A percentile compares a stretch with the other conserved stretches of the same genome.
These are phyloP conservation scores for Chondrosia reniformis DNA, from an alignment of 37 sponge, comb jelly and placozoan genomes.

Conservation along the genomic window DNA sequence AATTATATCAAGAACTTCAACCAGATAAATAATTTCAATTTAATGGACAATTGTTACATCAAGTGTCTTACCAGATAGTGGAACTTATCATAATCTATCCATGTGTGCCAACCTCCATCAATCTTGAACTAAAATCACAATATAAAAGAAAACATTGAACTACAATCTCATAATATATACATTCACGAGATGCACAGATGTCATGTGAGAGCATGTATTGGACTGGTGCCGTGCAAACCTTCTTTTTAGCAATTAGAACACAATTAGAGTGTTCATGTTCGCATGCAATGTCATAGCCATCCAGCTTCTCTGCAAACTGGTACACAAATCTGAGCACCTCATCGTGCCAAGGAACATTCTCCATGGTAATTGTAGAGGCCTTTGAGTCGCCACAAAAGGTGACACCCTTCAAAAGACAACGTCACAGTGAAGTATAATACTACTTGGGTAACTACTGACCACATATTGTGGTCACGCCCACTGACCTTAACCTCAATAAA, in stretches of 20 bases:
- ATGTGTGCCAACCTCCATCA: conserved; percentile 86
- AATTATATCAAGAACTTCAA: not conserved
- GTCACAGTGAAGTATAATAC: no score
- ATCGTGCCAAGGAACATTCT: conserved; percentile 96
- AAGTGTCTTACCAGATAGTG: conserved; percentile 71
- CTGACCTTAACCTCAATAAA: conserved; percentile 92
- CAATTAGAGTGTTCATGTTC: conserved; percentile 98
- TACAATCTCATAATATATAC: not conserved
- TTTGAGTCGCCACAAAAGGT: conserved; percentile 94
- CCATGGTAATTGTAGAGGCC: conserved; percentile 85
- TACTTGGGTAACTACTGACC: no score
- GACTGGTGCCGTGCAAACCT: conserved; percentile 34
- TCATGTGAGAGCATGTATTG: not conserved
- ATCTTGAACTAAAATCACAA: conserved; percentile 63
- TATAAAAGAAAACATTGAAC: not conserved
- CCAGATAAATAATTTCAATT: not conserved
- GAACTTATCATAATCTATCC: conserved; percentile 92
- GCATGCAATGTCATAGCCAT: conserved; percentile 87
- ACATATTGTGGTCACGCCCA: no score
- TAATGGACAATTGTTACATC: not conserved
- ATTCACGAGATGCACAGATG: no score
- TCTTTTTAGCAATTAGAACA: conserved; percentile 88
- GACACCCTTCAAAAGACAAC: conserved; percentile 73
- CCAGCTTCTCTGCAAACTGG: conserved; percentile 69
- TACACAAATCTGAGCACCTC: conserved; percentile 87